phyloP scores from a whole-genome alignment of 2,888 invertebrate genomes.

The Phrixothrix hirtus region DNA sequence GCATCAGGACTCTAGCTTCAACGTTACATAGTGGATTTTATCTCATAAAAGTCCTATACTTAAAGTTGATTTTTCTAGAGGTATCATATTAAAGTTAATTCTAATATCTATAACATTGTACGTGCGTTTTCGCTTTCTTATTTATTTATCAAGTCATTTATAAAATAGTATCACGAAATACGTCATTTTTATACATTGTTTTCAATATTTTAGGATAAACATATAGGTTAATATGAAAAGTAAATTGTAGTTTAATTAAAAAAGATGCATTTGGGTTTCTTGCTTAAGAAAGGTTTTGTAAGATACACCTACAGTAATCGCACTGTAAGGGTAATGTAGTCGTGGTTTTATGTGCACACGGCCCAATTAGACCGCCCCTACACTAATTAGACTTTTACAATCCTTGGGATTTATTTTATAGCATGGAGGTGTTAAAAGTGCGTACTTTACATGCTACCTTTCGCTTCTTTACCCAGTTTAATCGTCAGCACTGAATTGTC shows the following conservation, averaged over 20 bases:
- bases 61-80: constrained; percentile 12
- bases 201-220: too few species aligned
- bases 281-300: constrained; percentile 1
- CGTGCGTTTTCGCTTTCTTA: too few species aligned
- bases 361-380: constrained; percentile 41
- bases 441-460: constrained; percentile 37
- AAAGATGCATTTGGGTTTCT: too few species aligned
- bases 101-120: too few species aligned
- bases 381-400: constrained; percentile 44
- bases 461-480: constrained; percentile 21
- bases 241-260: too few species aligned
- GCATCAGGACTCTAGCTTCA: constrained; percentile 37
- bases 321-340: constrained; percentile 26
- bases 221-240: too few species aligned
- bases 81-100: too few species aligned
- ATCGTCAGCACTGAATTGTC: constrained; percentile 7
- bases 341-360: constrained; percentile 32
- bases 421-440: constrained; percentile 39
- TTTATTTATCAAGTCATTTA: too few species aligned
- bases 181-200: too few species aligned
- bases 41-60: constrained; percentile 13
- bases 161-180: too few species aligned
- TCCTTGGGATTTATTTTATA: constrained; percentile 42
- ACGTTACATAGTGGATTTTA: constrained; percentile 18
- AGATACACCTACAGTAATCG: constrained; percentile 15